Evolutionary conservation across 64 coral and sea anemone genomes (phyloP).

Genomic region (Orbicella faveolata): DNA sequence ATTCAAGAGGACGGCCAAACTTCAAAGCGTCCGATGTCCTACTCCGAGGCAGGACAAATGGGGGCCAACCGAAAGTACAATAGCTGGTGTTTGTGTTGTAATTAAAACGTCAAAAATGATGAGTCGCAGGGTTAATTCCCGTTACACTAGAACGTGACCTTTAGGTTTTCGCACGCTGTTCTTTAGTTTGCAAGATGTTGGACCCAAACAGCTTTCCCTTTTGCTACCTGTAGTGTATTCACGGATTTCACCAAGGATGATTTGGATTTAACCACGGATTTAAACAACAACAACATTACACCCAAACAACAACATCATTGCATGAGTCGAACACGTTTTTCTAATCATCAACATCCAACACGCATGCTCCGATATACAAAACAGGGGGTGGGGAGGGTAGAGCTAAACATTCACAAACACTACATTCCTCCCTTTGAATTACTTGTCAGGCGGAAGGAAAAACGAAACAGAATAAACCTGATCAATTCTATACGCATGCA

Average conservation of each 20-base stretch:
- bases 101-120: constrained; percentile 13
- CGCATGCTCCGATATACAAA: too few species aligned
- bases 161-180: constrained; percentile 17
- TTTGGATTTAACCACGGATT: too few species aligned
- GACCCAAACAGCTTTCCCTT: constrained; percentile 8
- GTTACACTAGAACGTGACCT: constrained; percentile 5
- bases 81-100: constrained; percentile 34
- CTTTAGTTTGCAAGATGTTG: constrained; percentile 34
- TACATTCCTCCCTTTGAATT: too few species aligned
- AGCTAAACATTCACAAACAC: too few species aligned
- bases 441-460: background rate
- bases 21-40: constrained; percentile 24
- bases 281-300: too few species aligned
- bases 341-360: too few species aligned
- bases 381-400: too few species aligned
- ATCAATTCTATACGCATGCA: background rate
- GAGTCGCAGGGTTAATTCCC: background rate
- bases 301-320: too few species aligned
- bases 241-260: too few species aligned
- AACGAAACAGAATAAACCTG: background rate
- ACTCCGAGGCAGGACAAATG: constrained; percentile 29
- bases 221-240: too few species aligned
- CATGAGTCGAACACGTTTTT: too few species aligned
- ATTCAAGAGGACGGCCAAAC: background rate
- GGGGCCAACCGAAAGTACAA: constrained; percentile 9